Conservation (phyloP, 1,140 invertebrate species). For the Parapsyche elsis region DNA sequence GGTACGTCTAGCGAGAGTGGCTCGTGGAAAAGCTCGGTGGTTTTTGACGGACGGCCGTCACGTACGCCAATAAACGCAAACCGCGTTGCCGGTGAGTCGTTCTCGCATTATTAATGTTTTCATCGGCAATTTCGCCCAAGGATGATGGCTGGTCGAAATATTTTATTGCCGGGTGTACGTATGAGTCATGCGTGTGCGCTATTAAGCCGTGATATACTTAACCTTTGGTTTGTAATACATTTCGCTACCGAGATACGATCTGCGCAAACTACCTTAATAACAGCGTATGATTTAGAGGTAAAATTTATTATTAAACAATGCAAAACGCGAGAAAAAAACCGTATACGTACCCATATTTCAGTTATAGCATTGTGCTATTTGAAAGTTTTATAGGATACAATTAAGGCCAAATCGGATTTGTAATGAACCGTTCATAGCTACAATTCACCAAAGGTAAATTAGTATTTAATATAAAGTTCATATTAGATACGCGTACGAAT, state of each 20-base stretch:
- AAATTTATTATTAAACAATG: constrained; percentile 25
- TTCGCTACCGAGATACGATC: constrained; percentile 28
- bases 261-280: constrained; percentile 23
- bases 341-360: background rate
- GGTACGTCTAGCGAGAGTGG: too few species aligned
- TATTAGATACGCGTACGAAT: background rate
- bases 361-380: background rate
- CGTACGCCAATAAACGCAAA: background rate
- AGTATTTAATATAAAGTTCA: background rate
- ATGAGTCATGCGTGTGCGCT: background rate
- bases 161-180: background rate
- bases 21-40: too few species aligned
- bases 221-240: constrained; percentile 11
- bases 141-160: background rate
- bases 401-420: constrained; percentile 22
- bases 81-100: background rate
- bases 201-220: constrained; percentile 28
- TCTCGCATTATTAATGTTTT: background rate
- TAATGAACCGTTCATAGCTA: background rate
- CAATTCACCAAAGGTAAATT: background rate
- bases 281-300: constrained; percentile 14
- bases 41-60: background rate
- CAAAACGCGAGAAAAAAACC: background rate
- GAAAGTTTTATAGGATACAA: constrained; percentile 10
- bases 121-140: background rate